Evolutionary conservation across 2,888 invertebrate genomes (phyloP), one percentile per base, ranked within the genome.

Genomic region (Tortrix viridana): DNA sequence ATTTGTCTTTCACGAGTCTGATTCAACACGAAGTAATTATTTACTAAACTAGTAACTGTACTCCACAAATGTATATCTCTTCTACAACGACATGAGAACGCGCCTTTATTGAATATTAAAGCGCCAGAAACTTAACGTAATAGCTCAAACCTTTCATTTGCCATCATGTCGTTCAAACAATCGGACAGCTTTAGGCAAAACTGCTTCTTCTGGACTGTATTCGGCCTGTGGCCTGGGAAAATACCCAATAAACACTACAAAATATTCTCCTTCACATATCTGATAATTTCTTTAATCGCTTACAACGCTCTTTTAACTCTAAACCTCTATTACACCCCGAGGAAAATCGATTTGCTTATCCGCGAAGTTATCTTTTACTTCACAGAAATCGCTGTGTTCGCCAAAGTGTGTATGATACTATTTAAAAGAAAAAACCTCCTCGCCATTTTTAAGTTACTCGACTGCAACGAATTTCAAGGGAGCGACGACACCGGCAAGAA

Each of bases 191-290:
- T 88, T 60, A 72, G 78, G 44, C 67, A 69, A 3, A 86, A 82
- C 70, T 76, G 79, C 12, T 65, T 74, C 38, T 69, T 68, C 56
- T 81, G 82, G 69, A 84, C 81, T 68, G 54, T 86, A 44, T 86
- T 88, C 56, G 88, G 84, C 0, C 32, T 87, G 47, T 88, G 86
- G 86, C 72, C 81, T 1, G 84, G 82, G 20, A 72, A 66, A 55
- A 71, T 48, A 0, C 55, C 72, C 0, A 71, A 67, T 14, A 79
- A 71, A 74, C 76, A 72, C 62, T 88, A 87, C 48, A 85, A 76
- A 77, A 82, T 72, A 55, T 89, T 78, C 69, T 82, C 84, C 1
- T 65, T 68, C 38, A 0, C 73, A 6, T 88, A 80, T 54, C 70
- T 88, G 1, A 69, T 77, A 19, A 43, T 76, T 12, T 80, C 77